Evolutionary conservation across 2,797 vertebrate species (phyloP).

Genomic region (Coregonus suidteri): DNA sequence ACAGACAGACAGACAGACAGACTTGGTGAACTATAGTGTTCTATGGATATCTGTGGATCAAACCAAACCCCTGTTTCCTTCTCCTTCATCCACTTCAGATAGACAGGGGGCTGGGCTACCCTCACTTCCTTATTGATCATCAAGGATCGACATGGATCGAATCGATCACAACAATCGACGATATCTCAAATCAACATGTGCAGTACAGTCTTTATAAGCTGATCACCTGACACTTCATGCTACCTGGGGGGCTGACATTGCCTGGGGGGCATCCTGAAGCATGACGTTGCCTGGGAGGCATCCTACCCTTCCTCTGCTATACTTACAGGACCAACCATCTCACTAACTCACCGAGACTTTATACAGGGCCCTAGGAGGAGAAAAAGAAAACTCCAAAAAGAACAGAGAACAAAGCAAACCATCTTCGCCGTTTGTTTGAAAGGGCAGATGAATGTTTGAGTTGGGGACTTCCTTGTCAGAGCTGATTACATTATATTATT

Average conservation of each 20-base stretch:
- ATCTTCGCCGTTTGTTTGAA: slow-evolving; percentile 37
- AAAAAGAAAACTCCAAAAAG: slow-evolving; percentile 28
- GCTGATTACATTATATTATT: slow-evolving; percentile 75
- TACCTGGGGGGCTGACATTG: slow-evolving; percentile 20
- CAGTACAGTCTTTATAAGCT: slow-evolving; percentile 80
- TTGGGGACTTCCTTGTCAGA: slow-evolving; percentile 66
- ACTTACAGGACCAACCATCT: not conserved
- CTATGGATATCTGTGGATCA: not conserved
- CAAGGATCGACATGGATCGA: slow-evolving; percentile 70
- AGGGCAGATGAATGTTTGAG: slow-evolving; percentile 70
- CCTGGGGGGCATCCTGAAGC: too few species aligned
- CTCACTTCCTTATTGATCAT: slow-evolving; percentile 70
- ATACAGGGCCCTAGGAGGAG: slow-evolving; percentile 28
- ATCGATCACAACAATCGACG: slow-evolving; percentile 59
- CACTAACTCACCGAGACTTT: slow-evolving; percentile 38
- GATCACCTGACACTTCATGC: slow-evolving; percentile 48
- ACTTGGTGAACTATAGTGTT: not conserved
- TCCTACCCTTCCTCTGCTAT: not conserved
- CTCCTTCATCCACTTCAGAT: slow-evolving; percentile 50
- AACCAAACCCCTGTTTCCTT: not conserved
- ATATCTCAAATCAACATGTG: slow-evolving; percentile 67
- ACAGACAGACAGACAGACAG: not conserved
- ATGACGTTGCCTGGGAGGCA: not conserved
- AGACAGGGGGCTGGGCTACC: not conserved
- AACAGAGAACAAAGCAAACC: slow-evolving; percentile 42